A percentile compares a stretch with the other conserved stretches of the same genome.
phyloP scores from a whole-genome alignment of 2,113 vertebrate genomes.

The Oxygymnocypris stewartii region DNA sequence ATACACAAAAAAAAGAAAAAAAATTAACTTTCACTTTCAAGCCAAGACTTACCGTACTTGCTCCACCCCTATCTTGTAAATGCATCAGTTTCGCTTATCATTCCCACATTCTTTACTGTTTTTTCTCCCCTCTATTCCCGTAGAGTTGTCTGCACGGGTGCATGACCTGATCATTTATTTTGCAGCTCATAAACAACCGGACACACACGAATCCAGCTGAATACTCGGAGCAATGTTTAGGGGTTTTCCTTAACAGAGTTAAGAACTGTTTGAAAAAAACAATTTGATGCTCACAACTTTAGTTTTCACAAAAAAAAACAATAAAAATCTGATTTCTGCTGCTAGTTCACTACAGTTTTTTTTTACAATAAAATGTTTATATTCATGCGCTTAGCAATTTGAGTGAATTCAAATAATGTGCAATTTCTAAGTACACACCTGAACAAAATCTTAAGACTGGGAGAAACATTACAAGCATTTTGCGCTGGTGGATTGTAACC shows the following conservation, averaged over 20 bases:
- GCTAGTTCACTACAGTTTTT: not conserved
- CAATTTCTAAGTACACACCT: not conserved
- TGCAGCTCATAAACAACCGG: not conserved
- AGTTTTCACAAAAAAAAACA: not conserved
- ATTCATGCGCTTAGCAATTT: not conserved
- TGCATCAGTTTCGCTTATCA: not conserved
- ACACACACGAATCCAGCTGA: not conserved
- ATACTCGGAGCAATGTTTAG: not conserved
- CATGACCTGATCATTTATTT: not conserved
- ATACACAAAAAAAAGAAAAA: not conserved
- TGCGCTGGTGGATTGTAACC: too few relatives aligned
- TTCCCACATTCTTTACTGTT: not conserved
- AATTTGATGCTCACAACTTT: not conserved
- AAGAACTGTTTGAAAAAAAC: too few relatives aligned
- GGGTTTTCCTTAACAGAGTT: not conserved
- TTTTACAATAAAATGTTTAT: not conserved
- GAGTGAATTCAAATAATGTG: not conserved
- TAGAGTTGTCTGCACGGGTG: not conserved
- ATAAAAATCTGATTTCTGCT: not conserved
- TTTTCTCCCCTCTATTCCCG: not conserved
- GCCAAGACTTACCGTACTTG: not conserved
- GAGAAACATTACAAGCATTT: too few relatives aligned
- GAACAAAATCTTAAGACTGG: too few relatives aligned
- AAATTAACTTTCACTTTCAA: constrained; percentile 18
- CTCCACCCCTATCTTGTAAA: constrained; percentile 12